Conservation (phyloP, 2,888 invertebrate genomes). For the Tromatobia lineatoria region DNA sequence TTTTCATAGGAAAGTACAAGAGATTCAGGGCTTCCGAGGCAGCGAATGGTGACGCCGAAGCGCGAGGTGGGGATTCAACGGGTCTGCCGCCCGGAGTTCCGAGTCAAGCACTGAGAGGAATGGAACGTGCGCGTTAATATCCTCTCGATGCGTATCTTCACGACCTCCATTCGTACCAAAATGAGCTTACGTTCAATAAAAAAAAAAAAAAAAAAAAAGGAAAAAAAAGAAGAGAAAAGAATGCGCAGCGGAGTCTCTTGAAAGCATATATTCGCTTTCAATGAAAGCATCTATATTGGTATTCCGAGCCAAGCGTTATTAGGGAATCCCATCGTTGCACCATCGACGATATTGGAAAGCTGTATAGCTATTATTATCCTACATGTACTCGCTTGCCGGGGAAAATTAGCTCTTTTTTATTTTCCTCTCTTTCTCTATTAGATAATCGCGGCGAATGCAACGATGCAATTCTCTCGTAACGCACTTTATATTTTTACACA, state of each 20-base stretch:
- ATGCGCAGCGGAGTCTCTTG: conserved; percentile 53
- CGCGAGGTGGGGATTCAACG: conserved; percentile 76
- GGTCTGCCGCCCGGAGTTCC: conserved; percentile 81
- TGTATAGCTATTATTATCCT: conserved; percentile 41
- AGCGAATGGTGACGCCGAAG: conserved; percentile 80
- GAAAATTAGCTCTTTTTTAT: conserved; percentile 51
- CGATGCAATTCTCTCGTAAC: conserved; percentile 56
- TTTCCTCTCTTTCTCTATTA: not conserved
- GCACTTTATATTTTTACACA: conserved; percentile 68
- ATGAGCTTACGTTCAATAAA: conserved; percentile 40
- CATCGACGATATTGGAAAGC: conserved; percentile 67
- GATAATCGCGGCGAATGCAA: conserved; percentile 17
- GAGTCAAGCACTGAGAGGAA: conserved; percentile 78
- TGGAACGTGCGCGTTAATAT: conserved; percentile 78
- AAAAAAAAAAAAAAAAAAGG: conserved; percentile 17
- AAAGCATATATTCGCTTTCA: conserved; percentile 77
- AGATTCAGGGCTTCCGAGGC: conserved; percentile 83
- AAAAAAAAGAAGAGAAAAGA: conserved; percentile 41
- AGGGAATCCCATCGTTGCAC: conserved; percentile 76
- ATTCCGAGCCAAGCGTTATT: conserved; percentile 73
- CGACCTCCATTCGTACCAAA: conserved; percentile 33
- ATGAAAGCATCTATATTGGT: conserved; percentile 78
- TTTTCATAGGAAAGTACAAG: conserved; percentile 81
- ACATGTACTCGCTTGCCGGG: conserved; percentile 16
- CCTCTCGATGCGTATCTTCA: conserved; percentile 20